Conservation (phyloP, 2,797 vertebrate genomes). For the Podargus strigoides region DNA sequence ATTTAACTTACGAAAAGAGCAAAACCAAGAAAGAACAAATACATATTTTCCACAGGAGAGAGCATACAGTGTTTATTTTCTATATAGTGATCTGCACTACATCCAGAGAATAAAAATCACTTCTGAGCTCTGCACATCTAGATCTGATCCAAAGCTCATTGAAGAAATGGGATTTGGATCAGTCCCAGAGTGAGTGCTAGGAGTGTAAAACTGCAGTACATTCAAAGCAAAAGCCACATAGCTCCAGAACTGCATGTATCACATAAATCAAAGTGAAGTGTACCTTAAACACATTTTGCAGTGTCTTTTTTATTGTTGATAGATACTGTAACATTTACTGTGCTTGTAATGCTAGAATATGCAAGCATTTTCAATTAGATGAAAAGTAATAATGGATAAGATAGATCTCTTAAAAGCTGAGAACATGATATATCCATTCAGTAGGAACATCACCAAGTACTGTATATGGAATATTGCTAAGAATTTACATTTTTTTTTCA, state of each 20-base stretch:
- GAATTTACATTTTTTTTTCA: neutral
- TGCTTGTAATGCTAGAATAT: neutral
- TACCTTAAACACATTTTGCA: slow-evolving; percentile 1
- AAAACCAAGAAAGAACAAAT: slow-evolving; percentile 47
- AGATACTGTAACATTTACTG: neutral
- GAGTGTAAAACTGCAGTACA: slow-evolving; percentile 33
- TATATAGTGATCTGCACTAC: neutral
- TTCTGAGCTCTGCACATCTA: slow-evolving; percentile 12
- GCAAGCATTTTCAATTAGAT: neutral
- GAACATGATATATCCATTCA: neutral
- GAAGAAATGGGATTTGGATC: slow-evolving; percentile 42
- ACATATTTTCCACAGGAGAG: slow-evolving; percentile 38
- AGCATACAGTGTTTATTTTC: slow-evolving; percentile 37
- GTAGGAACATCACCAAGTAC: neutral
- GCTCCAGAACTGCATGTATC: slow-evolving; percentile 3
- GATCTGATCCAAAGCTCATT: slow-evolving; percentile 27
- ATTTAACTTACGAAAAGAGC: slow-evolving; percentile 31
- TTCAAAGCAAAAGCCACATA: slow-evolving; percentile 42
- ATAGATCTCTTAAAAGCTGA: neutral
- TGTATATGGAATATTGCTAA: neutral
- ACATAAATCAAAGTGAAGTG: slow-evolving; percentile 50
- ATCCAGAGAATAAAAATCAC: slow-evolving; percentile 25
- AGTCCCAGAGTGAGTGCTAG: slow-evolving; percentile 58
- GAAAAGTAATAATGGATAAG: neutral
- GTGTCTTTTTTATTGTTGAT: neutral